A percentile compares a stretch with the other conserved stretches of the same genome.
Conservation (phyloP, 2,888 invertebrate species). For the Megamerina dolium region DNA sequence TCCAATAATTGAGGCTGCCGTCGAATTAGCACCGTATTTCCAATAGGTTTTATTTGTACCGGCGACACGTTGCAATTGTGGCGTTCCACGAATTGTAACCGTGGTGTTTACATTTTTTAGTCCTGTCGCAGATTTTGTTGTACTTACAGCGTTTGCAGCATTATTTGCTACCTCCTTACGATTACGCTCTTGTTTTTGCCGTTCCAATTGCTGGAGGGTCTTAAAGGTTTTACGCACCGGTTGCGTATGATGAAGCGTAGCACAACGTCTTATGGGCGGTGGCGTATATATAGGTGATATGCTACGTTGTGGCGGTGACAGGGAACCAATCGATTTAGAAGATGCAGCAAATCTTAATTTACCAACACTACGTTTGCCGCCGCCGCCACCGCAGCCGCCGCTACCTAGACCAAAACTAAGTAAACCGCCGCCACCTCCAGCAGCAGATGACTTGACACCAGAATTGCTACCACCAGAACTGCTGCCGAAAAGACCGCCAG, state of each 20-base stretch:
- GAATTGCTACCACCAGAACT: constrained; percentile 9
- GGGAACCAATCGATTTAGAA: constrained; percentile 33
- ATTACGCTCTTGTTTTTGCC: constrained; percentile 32
- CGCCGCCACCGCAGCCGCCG: constrained; percentile 9
- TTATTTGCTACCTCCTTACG: constrained; percentile 15
- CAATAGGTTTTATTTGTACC: constrained; percentile 43
- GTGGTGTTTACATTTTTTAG: too few relatives aligned
- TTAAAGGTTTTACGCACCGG: constrained; percentile 42
- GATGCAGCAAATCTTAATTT: constrained; percentile 20
- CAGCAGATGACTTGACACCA: too few relatives aligned
- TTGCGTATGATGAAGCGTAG: constrained; percentile 43
- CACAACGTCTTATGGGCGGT: constrained; percentile 44
- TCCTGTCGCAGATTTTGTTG: constrained; percentile 6
- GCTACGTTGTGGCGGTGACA: constrained; percentile 35
- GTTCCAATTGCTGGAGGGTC: constrained; percentile 41
- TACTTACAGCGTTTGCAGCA: constrained; percentile 4
- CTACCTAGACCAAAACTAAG: too few relatives aligned
- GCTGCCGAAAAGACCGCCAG: constrained; percentile 21
- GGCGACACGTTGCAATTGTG: constrained; percentile 32
- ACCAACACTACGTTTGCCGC: not conserved
- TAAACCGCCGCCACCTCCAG: constrained; percentile 12
- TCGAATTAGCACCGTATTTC: constrained; percentile 43
- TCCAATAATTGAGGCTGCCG: constrained; percentile 41
- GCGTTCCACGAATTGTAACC: constrained; percentile 16
- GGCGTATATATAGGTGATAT: constrained; percentile 42